Evolutionary conservation across 2,888 invertebrate species (phyloP).

Genomic region (Athetis lepigone): DNA sequence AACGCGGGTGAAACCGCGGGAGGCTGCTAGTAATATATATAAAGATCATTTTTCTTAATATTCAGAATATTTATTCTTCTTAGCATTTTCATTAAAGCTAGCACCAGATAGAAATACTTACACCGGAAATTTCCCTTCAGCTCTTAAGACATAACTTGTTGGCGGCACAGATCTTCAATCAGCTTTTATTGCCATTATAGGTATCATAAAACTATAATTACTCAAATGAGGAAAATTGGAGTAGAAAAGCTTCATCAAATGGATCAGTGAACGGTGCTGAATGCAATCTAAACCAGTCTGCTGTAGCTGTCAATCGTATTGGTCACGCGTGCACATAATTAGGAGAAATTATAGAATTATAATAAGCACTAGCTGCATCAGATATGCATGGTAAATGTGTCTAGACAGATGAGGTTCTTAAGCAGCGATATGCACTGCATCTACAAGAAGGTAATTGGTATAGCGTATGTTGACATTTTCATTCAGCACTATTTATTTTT

Average conservation of each 20-base stretch:
- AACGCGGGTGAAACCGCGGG: too few relatives aligned
- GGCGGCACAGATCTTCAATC: neutral
- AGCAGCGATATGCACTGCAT: neutral
- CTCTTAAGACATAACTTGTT: too few relatives aligned
- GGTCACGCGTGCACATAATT: conserved; percentile 44
- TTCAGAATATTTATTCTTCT: too few relatives aligned
- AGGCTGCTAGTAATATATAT: too few relatives aligned
- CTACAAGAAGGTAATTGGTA: too few relatives aligned
- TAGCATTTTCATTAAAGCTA: too few relatives aligned
- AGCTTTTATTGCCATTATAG: neutral
- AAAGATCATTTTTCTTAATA: too few relatives aligned
- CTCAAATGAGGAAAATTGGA: conserved; percentile 27
- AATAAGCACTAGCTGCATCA: neutral
- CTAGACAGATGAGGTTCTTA: neutral
- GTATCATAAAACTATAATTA: conserved; percentile 7
- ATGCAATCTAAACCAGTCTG: conserved; percentile 7
- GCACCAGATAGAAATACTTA: too few relatives aligned
- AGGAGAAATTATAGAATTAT: conserved; percentile 41
- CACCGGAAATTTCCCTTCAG: too few relatives aligned
- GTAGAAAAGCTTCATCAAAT: conserved; percentile 15
- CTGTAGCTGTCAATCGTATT: conserved; percentile 27
- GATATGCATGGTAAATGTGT: neutral
- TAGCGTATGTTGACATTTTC: too few relatives aligned
- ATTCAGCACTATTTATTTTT: too few relatives aligned
- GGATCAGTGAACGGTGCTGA: conserved; percentile 31